A percentile compares a stretch with the other conserved stretches of the same genome.
phyloP scores from a whole-genome alignment of 1,140 invertebrate genomes.

The Bombus waltoni region DNA sequence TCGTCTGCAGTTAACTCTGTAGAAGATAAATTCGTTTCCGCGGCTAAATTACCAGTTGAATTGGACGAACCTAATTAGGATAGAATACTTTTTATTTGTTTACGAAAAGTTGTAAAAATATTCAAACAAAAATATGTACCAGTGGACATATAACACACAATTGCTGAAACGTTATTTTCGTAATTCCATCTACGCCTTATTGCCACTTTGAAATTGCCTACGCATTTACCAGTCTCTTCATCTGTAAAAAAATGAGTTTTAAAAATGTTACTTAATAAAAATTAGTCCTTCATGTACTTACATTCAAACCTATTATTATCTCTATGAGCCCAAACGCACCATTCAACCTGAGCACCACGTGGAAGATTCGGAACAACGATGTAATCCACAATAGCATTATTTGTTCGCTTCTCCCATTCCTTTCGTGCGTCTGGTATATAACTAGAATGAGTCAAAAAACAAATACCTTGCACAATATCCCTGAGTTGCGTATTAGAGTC shows the following conservation, averaged over 20 bases:
- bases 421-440: slow-evolving; percentile 89
- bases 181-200: slow-evolving; percentile 93
- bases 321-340: slow-evolving; percentile 95
- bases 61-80: slow-evolving; percentile 84
- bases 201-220: slow-evolving; percentile 90
- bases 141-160: slow-evolving; percentile 91
- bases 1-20: slow-evolving; percentile 84
- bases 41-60: slow-evolving; percentile 85
- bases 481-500: slow-evolving; percentile 88
- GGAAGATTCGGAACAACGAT: slow-evolving; percentile 92
- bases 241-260: slow-evolving; percentile 84
- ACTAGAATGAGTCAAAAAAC: slow-evolving; percentile 89
- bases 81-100: slow-evolving; percentile 23
- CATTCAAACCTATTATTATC: slow-evolving; percentile 94
- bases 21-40: slow-evolving; percentile 84
- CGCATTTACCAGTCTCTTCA: slow-evolving; percentile 93
- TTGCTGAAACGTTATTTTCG: slow-evolving; percentile 92
- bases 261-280: not conserved
- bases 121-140: slow-evolving; percentile 80
- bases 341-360: slow-evolving; percentile 92
- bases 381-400: slow-evolving; percentile 93
- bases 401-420: slow-evolving; percentile 92
- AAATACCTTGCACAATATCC: slow-evolving; percentile 92
- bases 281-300: slow-evolving; percentile 79
- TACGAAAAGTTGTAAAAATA: slow-evolving; percentile 3